Evolutionary conservation across 2,797 vertebrate genomes (phyloP), one percentile per base, ranked within the genome.

Genomic region (Anguilla anguilla): DNA sequence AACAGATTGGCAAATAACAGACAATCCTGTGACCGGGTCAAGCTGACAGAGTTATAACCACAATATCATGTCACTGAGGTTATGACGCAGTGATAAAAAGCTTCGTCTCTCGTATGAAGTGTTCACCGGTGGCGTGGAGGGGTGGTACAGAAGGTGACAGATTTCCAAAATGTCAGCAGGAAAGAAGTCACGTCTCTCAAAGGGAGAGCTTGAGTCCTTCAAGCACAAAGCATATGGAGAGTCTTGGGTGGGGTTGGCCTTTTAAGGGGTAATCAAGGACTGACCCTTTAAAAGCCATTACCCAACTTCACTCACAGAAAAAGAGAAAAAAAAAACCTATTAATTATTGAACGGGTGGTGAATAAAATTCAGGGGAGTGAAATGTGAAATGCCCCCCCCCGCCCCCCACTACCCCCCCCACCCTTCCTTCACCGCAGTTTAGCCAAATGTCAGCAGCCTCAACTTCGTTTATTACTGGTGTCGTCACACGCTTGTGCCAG

Each of bases 231-330:
- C 17, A 7, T 39, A 39, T 39, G 31, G 31, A 77, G 72, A 17
- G 31, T 15, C 13, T 25, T 15, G 9, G 35, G 35, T 5, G 31
- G 35, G 11, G 11, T 9, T 77, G 72, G 15, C 72, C 35, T 31
- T 13, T n/a, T n/a, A 72, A 72, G 28, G 6, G 19, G 49, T 25
- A 15, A 67, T 87, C 67, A 22, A 39, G 39, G 83, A 59, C 15
- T 28, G 53, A 57, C 49, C 43, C 69, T 72, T 39, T 85, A 67
- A 84, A 55, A 74, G 51, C 51, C 46, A 55, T 88, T 77, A 88
- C 53, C 28, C 28, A 28, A 1, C 74, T 77, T 46, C 39, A 87
- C 53, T 15, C 35, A 57, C 39, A 10, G 51, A 51, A 51, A 10
- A 51, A 49, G 6, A 49, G 6, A 10, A n/a, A 17, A 83, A 17